phyloP scores from a whole-genome alignment of 2,888 invertebrate genomes.

The Diarsia dahlii region DNA sequence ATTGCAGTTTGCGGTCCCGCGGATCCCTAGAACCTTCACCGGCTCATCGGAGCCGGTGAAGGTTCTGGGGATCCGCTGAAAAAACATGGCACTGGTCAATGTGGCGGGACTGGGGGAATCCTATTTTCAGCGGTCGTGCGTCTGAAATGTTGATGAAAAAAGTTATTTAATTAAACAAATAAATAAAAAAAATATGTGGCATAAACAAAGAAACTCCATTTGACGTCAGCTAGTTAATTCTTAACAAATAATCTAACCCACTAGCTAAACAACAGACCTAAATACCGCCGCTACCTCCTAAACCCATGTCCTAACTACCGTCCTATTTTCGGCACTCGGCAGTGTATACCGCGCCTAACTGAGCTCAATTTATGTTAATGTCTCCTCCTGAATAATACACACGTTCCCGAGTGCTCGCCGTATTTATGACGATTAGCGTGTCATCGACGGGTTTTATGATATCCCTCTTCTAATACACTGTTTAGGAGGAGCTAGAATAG shows the following conservation, averaged over 20 bases:
- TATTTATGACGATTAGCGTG: constrained; percentile 66
- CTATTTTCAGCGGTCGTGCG: no score
- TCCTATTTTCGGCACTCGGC: constrained; percentile 1
- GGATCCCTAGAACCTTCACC: no score
- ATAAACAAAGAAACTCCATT: no score
- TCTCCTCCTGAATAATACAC: constrained; percentile 69
- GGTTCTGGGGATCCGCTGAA: no score
- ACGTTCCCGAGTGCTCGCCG: constrained; percentile 58
- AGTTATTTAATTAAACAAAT: no score
- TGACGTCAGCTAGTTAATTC: not conserved
- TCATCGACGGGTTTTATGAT: constrained; percentile 63
- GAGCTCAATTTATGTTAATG: constrained; percentile 70
- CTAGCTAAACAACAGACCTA: constrained; percentile 1
- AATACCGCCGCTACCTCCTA: not conserved
- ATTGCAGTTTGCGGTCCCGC: no score
- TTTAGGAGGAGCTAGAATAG: not conserved
- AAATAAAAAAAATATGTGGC: no score
- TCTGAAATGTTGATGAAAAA: no score
- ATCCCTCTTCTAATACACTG: not conserved
- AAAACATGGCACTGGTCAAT: no score
- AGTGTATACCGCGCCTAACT: constrained; percentile 52
- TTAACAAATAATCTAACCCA: not conserved
- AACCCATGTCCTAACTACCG: constrained; percentile 17
- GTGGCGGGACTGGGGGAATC: no score
- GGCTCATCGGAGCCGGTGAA: no score